Conservation (phyloP, 2,113 vertebrate species). For the Corythornis madagascariensis region DNA sequence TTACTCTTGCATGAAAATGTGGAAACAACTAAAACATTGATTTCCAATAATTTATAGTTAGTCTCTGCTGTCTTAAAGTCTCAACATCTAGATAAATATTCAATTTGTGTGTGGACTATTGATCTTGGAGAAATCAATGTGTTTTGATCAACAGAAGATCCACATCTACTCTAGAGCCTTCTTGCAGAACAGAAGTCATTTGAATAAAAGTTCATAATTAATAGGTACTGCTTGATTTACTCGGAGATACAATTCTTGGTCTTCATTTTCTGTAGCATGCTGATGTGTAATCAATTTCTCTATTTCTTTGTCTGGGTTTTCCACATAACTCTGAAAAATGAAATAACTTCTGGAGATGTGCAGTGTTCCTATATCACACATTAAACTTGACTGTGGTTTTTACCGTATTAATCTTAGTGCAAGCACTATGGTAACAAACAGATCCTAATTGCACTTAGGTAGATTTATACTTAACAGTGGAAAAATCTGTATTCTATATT, state of each 20-base stretch:
- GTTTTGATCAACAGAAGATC: background rate
- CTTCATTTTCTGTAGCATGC: background rate
- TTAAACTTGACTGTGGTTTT: background rate
- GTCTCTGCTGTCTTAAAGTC: background rate
- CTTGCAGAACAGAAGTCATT: background rate
- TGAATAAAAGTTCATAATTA: background rate
- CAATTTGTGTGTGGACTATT: background rate
- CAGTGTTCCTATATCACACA: background rate
- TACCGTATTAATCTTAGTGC: background rate
- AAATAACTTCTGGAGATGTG: background rate
- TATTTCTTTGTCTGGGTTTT: background rate
- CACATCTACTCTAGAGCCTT: background rate
- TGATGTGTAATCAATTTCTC: background rate
- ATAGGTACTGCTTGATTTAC: background rate
- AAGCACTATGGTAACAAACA: background rate
- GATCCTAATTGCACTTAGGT: background rate
- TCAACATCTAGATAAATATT: background rate
- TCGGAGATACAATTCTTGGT: background rate
- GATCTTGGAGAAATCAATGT: background rate
- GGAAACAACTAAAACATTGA: background rate
- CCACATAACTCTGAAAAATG: background rate
- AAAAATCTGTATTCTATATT: background rate
- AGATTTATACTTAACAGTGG: background rate
- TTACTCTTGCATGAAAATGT: background rate
- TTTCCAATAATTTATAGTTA: background rate